phyloP scores from a whole-genome alignment of 2,113 vertebrate species.

The Cyanocitta stelleri region DNA sequence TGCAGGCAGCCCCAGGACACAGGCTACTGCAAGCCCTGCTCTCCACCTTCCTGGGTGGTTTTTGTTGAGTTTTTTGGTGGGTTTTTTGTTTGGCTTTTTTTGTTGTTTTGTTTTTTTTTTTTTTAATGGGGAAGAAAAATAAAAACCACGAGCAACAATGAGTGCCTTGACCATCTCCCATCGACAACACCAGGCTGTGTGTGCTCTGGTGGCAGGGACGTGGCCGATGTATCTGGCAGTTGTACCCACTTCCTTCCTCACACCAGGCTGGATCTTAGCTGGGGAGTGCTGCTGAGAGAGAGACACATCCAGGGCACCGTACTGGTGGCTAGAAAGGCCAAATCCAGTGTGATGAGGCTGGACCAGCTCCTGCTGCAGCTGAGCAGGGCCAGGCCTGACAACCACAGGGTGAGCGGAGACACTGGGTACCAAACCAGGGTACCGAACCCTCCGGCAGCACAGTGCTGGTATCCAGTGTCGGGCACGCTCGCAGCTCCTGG shows the following conservation, averaged over 20 bases:
- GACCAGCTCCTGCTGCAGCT: not conserved
- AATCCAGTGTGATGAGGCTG: not conserved
- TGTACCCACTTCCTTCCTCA: not conserved
- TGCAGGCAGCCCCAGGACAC: fast-evolving
- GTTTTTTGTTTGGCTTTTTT: no score
- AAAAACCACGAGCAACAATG: constrained; percentile 1
- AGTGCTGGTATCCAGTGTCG: not conserved
- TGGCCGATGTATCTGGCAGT: not conserved
- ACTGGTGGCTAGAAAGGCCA: not conserved
- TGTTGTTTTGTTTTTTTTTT: not conserved
- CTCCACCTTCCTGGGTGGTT: not conserved
- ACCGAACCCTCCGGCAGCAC: not conserved
- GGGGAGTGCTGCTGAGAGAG: not conserved
- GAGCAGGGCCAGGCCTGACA: not conserved
- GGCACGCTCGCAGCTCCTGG: fast-evolving
- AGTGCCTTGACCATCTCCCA: constrained; percentile 56
- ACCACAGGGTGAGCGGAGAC: fast-evolving
- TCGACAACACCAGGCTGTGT: not conserved
- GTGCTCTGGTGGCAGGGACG: fast-evolving
- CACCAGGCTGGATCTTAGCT: not conserved
- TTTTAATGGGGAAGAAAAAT: not conserved
- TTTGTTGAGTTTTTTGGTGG: not conserved
- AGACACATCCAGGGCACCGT: not conserved
- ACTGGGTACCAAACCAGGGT: not conserved
- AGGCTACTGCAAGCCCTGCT: not conserved